A percentile compares a stretch with the other conserved stretches of the same genome.
phyloP scores from a whole-genome alignment of 1,140 invertebrate species.

The Phenacoccus solenopsis region DNA sequence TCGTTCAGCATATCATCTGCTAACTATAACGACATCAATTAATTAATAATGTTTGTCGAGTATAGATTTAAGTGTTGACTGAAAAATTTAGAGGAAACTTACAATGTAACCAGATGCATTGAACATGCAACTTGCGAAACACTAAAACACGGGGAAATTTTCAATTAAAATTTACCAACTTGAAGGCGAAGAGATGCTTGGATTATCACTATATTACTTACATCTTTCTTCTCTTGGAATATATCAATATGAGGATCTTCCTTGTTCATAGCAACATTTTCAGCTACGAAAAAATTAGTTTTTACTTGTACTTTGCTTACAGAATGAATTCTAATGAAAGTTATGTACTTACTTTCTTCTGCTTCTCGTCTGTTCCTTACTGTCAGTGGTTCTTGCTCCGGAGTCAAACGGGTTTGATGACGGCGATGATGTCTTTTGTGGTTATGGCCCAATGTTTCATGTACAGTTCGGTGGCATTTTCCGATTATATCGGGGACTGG shows the following conservation, averaged over 20 bases:
- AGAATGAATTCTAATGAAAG: too few relatives aligned
- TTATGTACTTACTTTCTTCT: background rate
- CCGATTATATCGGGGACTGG: background rate
- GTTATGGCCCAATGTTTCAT: background rate
- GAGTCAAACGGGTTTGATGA: background rate
- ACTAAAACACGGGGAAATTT: slow-evolving; percentile 4
- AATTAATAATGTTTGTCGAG: background rate
- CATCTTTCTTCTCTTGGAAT: slow-evolving; percentile 10
- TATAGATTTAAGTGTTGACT: background rate
- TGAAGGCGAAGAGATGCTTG: background rate
- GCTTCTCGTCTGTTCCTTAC: background rate
- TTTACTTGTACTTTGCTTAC: background rate
- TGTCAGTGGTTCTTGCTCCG: background rate
- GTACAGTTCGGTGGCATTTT: background rate
- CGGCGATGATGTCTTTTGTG: background rate
- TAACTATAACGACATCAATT: background rate
- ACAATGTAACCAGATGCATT: slow-evolving; percentile 8
- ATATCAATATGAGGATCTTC: background rate
- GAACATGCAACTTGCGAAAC: slow-evolving; percentile 19
- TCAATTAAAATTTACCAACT: background rate
- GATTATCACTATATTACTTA: background rate
- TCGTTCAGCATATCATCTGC: slow-evolving; percentile 16
- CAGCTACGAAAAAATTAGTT: background rate
- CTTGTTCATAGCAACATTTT: background rate
- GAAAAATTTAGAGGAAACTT: slow-evolving; percentile 5